phyloP scores from a whole-genome alignment of 2,888 invertebrate genomes.

The Lasioglossum morio region DNA sequence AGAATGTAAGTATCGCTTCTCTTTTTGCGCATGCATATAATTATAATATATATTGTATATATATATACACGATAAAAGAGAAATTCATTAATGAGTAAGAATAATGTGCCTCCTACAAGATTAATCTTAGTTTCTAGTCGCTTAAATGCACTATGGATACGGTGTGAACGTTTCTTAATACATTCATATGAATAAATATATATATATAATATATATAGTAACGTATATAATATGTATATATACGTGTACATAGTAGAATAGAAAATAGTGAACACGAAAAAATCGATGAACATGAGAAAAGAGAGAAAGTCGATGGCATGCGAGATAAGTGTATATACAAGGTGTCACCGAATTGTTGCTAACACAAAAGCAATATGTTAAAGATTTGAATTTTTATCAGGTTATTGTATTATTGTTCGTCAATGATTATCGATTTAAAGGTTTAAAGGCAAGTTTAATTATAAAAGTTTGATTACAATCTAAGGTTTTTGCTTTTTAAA shows the following conservation, averaged over 20 bases:
- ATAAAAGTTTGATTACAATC: not conserved
- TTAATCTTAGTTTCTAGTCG: constrained; percentile 31
- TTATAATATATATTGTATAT: too few species aligned
- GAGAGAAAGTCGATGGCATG: constrained; percentile 59
- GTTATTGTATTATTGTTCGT: not conserved
- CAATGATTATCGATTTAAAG: not conserved
- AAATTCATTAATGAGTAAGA: constrained; percentile 49
- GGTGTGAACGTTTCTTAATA: constrained; percentile 36
- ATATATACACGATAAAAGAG: constrained; percentile 57
- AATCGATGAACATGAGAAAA: constrained; percentile 55
- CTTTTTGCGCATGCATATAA: constrained; percentile 64
- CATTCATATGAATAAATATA: constrained; percentile 17
- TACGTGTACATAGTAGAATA: constrained; percentile 25
- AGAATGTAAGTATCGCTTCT: constrained; percentile 57
- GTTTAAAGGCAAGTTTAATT: not conserved
- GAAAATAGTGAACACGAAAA: constrained; percentile 52
- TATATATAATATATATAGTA: constrained; percentile 16
- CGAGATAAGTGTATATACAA: constrained; percentile 41
- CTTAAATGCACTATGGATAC: constrained; percentile 52
- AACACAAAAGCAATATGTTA: not conserved
- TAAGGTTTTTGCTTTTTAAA: not conserved
- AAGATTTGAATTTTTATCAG: not conserved
- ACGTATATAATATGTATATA: constrained; percentile 5
- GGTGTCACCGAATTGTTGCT: not conserved
- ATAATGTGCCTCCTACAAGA: constrained; percentile 60